Base-by-base conservation (phyloP, 2,888 invertebrate genomes). In the Iselma pallidipennis region DNA sequence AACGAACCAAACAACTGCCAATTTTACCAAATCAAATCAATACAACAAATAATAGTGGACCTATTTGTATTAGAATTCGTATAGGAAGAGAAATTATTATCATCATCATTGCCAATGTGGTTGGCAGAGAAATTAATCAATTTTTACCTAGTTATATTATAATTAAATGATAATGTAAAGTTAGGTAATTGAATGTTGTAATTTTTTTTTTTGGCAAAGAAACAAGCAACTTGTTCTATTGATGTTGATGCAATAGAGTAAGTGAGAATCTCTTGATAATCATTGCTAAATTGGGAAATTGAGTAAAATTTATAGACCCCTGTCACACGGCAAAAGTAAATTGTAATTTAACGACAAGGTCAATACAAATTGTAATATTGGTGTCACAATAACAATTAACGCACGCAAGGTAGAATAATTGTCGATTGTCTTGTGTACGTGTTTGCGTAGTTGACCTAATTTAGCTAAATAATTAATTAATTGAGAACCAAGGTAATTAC, bases 1-100 rank as follows among this genome's bases (percentile, higher is more conserved):
- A 55, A 33, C 54, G 31, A 60, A 61, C 63, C 60, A 65, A 53
- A 57, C 42, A 53, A 65, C 63, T 63, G 63, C 61, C 66, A 63
- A 66, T 29, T 53, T 48, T 16, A 56, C 55, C 51, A 60, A 60
- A 60, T 50, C 28, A 49, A 37, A 57, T 31, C 55, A 45, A 51
- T 52, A 49, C 6, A 10, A 49, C 16, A 26, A 33, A 54, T 42
- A 26, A 52, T 59, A 54, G 26, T 37, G 42, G 42, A 37, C 14
- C 4, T 37, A 37, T 37, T 16, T 6, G 33, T n/a, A 37, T 6
- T n/a, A 16, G 42, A n/a, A 37, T 14, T 14, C 16, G 14, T 37
- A 4, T 16, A 37, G 2, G 16, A 16, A 37, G 42, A 37, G 16
- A 37, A 37, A 37, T 16, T 14, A 16, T 37, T n/a, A n/a, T n/a